phyloP scores from a whole-genome alignment of 2,113 vertebrate genomes.

The Coreoperca whiteheadi region DNA sequence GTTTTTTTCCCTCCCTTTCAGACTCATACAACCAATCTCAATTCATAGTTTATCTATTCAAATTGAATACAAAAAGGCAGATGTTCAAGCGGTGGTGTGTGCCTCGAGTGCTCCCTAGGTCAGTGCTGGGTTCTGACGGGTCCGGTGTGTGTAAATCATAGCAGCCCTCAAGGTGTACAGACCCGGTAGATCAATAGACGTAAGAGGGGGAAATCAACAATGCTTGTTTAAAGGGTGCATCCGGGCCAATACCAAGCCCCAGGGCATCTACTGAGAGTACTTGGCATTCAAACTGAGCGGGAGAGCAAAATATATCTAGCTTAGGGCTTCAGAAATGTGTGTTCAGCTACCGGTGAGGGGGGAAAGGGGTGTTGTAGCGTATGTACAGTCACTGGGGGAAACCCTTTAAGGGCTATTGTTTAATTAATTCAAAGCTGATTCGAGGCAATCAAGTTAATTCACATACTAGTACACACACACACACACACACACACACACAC shows the following conservation, averaged over 20 bases:
- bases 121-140: slow-evolving; percentile 39
- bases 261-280: slow-evolving; percentile 50
- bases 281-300: slow-evolving; percentile 62
- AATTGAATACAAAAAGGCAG: slow-evolving; percentile 14
- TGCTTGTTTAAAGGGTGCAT: slow-evolving; percentile 76
- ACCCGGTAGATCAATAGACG: slow-evolving; percentile 70
- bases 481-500: neutral
- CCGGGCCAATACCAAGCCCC: slow-evolving; percentile 59
- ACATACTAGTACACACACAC: neutral
- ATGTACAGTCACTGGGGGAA: slow-evolving; percentile 12
- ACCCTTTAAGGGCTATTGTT: slow-evolving; percentile 23
- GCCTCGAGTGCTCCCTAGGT: slow-evolving; percentile 29
- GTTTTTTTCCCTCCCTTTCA: neutral
- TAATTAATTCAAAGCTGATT: slow-evolving; percentile 39
- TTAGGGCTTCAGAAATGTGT: slow-evolving; percentile 34
- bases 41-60: slow-evolving; percentile 12
- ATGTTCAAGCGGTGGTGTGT: slow-evolving; percentile 6
- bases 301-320: slow-evolving; percentile 28
- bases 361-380: neutral
- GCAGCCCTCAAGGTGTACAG: slow-evolving; percentile 52
- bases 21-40: neutral
- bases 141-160: slow-evolving; percentile 73
- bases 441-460: slow-evolving; percentile 35
- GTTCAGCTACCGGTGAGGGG: slow-evolving; percentile 11
- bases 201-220: slow-evolving; percentile 74